Base-by-base conservation (phyloP, 1,140 invertebrate species). In the Cheumatopsyche charites region DNA sequence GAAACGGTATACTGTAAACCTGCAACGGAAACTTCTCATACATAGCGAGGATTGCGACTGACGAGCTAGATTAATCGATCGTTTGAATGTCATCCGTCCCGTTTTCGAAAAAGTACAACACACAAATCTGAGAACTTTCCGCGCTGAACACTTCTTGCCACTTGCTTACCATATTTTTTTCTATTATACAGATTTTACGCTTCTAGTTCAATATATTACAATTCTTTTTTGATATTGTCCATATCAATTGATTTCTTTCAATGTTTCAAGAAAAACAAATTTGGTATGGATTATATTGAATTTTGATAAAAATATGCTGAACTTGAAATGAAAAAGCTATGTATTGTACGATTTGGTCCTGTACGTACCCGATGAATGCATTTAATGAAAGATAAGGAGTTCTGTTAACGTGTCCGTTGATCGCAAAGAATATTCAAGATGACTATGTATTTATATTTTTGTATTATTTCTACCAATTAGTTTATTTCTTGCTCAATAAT, bases 71-170 rank as follows among this genome's bases (percentile, higher is more conserved):
- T 4, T 17, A 15, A 5, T 17, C 19, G 6, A 21, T 4, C 21
- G 4, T 25, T 61, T 23, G 23, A n/a, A 23, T 58, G 23, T 42
- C 15, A 25, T 41, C 62, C 62, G 62, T 63, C 62, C 62, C 19
- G 26, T 21, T 2, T 58, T 58, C 26, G 1, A 25, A 42, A 62
- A 12, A 42, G 62, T 42, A 45, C 36, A 63, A 45, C 36, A 63
- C n/a, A n/a, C 9, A 11, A 7, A 15, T 12, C 42, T 63, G 25
- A 67, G 65, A 67, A 29, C 49, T 67, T 67, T 49, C 43, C 45
- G 42, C 43, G 19, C 55, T 21, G 36, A 15, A 45, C 36, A 61
- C 36, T 69, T 69, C 55, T 70, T 70, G 67, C 29, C 55, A 70
- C 58, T 70, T 23, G 26, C 41, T 62, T 62, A 52, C 19, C 19